These are phyloP conservation scores for Alethe castanea DNA, from an alignment of 2,113 vertebrate species.

Conservation along the genomic window DNA sequence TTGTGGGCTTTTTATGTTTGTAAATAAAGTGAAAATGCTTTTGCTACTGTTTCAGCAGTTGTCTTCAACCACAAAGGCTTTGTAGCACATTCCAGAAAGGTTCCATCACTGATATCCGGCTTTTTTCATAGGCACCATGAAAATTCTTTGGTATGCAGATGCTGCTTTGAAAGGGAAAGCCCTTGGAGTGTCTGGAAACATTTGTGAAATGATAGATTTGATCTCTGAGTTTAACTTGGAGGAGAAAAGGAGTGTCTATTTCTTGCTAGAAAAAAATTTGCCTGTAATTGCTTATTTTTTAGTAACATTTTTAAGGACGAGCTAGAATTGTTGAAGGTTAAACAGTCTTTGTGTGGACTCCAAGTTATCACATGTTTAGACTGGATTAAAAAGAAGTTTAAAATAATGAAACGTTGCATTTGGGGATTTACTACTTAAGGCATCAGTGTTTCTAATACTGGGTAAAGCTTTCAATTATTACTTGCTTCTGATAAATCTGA, in stretches of 20 bases:
- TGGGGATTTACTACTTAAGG: not conserved
- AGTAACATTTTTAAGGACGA: not conserved
- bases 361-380: not conserved
- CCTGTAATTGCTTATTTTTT: not conserved
- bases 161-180: conserved; percentile 1
- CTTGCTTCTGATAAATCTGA: conserved; percentile 25
- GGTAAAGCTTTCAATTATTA: not conserved
- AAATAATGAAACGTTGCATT: not conserved
- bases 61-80: not conserved
- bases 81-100: not conserved
- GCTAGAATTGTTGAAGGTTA: not conserved
- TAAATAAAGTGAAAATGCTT: not conserved
- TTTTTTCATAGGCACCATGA: conserved; percentile 3
- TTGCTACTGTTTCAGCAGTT: not conserved
- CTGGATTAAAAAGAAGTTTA: not conserved
- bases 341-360: not conserved
- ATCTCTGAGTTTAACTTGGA: not conserved
- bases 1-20: not conserved
- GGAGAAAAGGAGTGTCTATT: not conserved
- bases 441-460: not conserved
- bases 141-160: conserved; percentile 11
- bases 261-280: not conserved
- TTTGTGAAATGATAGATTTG: not conserved
- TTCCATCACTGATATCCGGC: not conserved
- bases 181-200: conserved; percentile 17